phyloP scores from a whole-genome alignment of 2,797 vertebrate species.

The Micromesistius poutassou region DNA sequence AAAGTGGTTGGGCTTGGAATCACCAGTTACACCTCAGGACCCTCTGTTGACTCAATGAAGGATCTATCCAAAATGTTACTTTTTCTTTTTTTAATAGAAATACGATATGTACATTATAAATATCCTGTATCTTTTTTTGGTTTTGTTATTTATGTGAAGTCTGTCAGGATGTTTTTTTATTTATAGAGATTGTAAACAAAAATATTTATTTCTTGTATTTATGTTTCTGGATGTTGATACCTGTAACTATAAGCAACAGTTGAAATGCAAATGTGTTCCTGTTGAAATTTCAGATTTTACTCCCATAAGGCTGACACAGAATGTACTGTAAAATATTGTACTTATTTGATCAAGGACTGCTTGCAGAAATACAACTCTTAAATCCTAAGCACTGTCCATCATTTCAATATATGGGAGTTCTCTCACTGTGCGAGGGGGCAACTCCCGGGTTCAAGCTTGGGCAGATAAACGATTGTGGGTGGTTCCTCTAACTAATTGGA shows the following conservation, averaged over 20 bases:
- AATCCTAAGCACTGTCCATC: slow-evolving; percentile 13
- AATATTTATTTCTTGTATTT: slow-evolving; percentile 23
- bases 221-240: slow-evolving; percentile 23
- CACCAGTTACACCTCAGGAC: neutral
- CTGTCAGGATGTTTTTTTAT: neutral
- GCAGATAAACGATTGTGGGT: too few relatives aligned
- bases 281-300: slow-evolving; percentile 31
- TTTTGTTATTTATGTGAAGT: neutral
- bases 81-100: neutral
- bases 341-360: slow-evolving; percentile 43
- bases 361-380: slow-evolving; percentile 56
- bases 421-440: too few relatives aligned
- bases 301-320: slow-evolving; percentile 47
- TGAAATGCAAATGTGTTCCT: slow-evolving; percentile 27
- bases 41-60: slow-evolving; percentile 45
- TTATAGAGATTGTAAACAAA: neutral
- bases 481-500: too few relatives aligned
- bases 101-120: neutral
- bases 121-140: neutral
- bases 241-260: slow-evolving; percentile 31
- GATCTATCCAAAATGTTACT: neutral
- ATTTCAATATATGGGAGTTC: slow-evolving; percentile 4
- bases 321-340: slow-evolving; percentile 53
- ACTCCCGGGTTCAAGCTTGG: too few relatives aligned
- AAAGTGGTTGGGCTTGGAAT: neutral